Evolutionary conservation across 2,797 vertebrate genomes (phyloP).

Genomic region (Meda fulgida): DNA sequence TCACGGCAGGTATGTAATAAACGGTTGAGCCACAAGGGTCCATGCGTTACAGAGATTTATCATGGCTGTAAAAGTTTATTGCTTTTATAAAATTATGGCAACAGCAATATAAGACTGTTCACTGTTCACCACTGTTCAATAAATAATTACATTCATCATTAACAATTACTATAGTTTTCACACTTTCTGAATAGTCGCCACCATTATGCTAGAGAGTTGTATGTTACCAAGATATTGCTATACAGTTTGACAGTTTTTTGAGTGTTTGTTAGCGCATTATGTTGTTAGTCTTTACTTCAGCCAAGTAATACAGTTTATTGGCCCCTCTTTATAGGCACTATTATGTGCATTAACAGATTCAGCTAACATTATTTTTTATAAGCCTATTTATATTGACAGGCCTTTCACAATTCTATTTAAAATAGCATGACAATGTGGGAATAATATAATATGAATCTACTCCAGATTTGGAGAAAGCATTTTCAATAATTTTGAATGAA

Average conservation of each 20-base stretch:
- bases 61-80: background rate
- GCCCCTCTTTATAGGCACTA: background rate
- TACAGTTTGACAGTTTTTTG: background rate
- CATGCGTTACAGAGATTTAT: background rate
- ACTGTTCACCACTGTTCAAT: background rate
- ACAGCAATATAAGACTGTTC: background rate
- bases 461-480: background rate
- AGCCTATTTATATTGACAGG: background rate
- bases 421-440: background rate
- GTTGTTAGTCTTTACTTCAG: background rate
- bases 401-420: background rate
- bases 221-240: background rate
- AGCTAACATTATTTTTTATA: conserved; percentile 5
- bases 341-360: background rate
- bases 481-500: conserved; percentile 21
- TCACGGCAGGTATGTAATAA: background rate
- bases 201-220: background rate
- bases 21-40: background rate
- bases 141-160: background rate
- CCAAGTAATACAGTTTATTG: conserved; percentile 22
- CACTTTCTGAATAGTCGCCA: background rate
- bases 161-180: background rate
- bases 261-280: background rate
- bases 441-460: background rate
- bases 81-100: conserved; percentile 9